These are phyloP conservation scores for Pterocles orientalis DNA, from an alignment of 2,113 vertebrate genomes.

Conservation along the genomic window DNA sequence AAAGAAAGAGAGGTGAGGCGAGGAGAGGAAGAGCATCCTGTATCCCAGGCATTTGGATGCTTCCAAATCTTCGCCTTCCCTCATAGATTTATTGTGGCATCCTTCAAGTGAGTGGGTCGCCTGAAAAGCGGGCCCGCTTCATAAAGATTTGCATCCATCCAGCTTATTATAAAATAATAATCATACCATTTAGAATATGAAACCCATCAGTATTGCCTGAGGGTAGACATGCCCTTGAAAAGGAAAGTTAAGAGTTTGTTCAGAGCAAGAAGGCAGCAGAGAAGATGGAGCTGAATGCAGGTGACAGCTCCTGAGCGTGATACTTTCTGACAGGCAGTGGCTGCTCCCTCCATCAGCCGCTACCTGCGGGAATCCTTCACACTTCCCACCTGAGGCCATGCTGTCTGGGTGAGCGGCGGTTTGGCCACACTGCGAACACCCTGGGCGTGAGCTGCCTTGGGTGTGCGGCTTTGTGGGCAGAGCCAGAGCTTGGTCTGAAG, in stretches of 20 bases:
- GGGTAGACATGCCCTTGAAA: not conserved
- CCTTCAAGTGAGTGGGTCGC: not conserved
- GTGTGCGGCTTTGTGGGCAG: not conserved
- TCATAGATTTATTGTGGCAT: not conserved
- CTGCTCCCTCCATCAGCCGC: not conserved
- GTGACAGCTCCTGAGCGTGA: not conserved
- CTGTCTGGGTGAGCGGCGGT: not conserved
- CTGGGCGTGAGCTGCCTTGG: no score
- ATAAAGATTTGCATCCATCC: not conserved
- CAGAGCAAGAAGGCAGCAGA: not conserved
- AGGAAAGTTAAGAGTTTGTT: not conserved
- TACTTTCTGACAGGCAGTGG: not conserved
- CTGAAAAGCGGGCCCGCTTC: not conserved
- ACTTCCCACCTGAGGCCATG: not conserved
- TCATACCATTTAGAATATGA: not conserved
- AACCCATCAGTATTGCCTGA: not conserved
- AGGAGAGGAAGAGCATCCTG: not conserved
- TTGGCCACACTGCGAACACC: not conserved
- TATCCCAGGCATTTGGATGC: not conserved
- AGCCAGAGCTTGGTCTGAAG: not conserved
- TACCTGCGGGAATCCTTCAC: not conserved
- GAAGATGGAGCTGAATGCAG: not conserved
- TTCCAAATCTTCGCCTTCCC: not conserved
- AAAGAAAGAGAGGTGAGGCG: not conserved
- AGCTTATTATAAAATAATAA: constrained; percentile 7